These are phyloP conservation scores for Tangara arthus DNA, from an alignment of 2,797 vertebrate genomes.

Conservation along the genomic window DNA sequence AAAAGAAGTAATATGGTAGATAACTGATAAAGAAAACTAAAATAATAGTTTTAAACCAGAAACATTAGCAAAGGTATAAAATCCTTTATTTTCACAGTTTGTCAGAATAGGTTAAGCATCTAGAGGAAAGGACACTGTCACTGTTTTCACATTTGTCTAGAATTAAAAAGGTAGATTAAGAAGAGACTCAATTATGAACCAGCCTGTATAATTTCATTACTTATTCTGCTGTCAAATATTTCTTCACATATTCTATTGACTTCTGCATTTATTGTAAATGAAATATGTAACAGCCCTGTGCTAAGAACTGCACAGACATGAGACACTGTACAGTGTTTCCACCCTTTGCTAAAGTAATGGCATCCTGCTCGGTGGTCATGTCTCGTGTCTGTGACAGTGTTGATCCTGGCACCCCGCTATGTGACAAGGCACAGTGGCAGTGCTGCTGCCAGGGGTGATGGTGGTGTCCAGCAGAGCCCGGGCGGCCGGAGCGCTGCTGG, in stretches of 20 bases:
- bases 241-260: slow-evolving; percentile 68
- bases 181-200: slow-evolving; percentile 81
- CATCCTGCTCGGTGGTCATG: neutral
- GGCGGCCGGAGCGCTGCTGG: neutral
- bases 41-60: slow-evolving; percentile 68
- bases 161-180: slow-evolving; percentile 74
- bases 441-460: no score
- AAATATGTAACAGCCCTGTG: slow-evolving; percentile 65
- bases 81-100: slow-evolving; percentile 80
- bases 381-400: no score
- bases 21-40: slow-evolving; percentile 64
- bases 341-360: slow-evolving; percentile 12
- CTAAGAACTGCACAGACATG: slow-evolving; percentile 68
- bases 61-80: slow-evolving; percentile 76
- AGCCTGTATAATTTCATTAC: slow-evolving; percentile 65
- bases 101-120: slow-evolving; percentile 71
- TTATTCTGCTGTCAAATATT: slow-evolving; percentile 66
- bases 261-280: slow-evolving; percentile 75
- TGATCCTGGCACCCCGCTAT: no score
- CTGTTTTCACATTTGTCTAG: slow-evolving; percentile 80
- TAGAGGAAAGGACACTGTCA: slow-evolving; percentile 72
- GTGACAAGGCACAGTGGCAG: no score
- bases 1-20: slow-evolving; percentile 66
- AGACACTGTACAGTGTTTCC: slow-evolving; percentile 38
- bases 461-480: neutral